Conservation (phyloP, 2,888 invertebrate genomes). For the Folsomia manolachei region DNA sequence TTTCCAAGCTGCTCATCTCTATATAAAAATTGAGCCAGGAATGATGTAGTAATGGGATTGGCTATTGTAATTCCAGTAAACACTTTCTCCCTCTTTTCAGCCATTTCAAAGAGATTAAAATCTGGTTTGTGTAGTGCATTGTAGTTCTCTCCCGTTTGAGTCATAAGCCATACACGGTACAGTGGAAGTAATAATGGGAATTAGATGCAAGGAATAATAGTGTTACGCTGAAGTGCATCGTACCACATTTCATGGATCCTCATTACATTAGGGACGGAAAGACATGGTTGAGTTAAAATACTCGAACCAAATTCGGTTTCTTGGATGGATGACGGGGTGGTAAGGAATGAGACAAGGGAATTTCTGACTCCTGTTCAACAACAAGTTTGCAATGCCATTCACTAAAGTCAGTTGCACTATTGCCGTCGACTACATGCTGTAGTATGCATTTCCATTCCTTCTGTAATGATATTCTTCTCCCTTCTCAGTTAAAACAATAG, state of each 20-base stretch:
- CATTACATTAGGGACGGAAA: neutral
- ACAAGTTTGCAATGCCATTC: neutral
- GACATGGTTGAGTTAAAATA: too few species aligned
- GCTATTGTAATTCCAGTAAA: slow-evolving; percentile 34
- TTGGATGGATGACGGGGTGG: neutral
- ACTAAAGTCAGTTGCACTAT: neutral
- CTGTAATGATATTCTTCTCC: neutral
- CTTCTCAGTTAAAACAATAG: neutral
- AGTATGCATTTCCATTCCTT: slow-evolving; percentile 1
- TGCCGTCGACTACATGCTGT: neutral
- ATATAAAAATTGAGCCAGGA: neutral
- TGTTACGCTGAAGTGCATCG: slow-evolving; percentile 13
- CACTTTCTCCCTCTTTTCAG: slow-evolving; percentile 25
- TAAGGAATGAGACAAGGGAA: neutral
- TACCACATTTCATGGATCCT: neutral
- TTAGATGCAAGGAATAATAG: neutral
- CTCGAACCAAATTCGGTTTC: neutral
- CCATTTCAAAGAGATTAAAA: slow-evolving; percentile 39
- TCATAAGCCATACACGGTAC: too few species aligned
- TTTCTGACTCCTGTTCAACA: neutral
- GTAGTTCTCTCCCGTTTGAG: neutral
- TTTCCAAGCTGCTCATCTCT: too few species aligned
- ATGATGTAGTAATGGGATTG: slow-evolving; percentile 29
- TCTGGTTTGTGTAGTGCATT: slow-evolving; percentile 30
- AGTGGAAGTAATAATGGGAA: slow-evolving; percentile 30